phyloP scores from a whole-genome alignment of 1,140 invertebrate genomes.

The Pachypsylla venusta region DNA sequence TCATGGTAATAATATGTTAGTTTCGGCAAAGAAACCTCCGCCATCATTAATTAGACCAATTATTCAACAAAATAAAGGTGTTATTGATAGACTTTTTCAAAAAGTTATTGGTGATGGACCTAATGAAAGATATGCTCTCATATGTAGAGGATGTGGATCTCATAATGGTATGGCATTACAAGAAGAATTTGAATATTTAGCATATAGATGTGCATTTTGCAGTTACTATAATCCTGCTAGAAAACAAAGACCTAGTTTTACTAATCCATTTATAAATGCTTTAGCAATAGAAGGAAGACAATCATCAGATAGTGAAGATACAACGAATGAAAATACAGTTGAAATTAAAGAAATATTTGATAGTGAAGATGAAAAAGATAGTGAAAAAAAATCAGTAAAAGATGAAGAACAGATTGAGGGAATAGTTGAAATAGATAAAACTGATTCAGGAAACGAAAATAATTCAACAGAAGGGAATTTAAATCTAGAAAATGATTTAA shows the following conservation, averaged over 20 bases:
- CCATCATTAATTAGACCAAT: slow-evolving; percentile 37
- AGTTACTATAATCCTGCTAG: slow-evolving; percentile 62
- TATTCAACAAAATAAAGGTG: slow-evolving; percentile 42
- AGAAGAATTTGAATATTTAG: slow-evolving; percentile 92
- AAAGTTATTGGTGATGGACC: slow-evolving; percentile 92
- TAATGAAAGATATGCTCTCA: slow-evolving; percentile 82
- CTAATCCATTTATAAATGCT: no score
- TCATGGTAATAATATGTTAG: not conserved
- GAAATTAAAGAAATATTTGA: no score
- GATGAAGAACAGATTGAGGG: no score
- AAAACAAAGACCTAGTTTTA: slow-evolving; percentile 66
- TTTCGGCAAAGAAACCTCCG: slow-evolving; percentile 13
- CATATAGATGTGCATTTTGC: slow-evolving; percentile 81
- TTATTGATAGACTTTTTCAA: slow-evolving; percentile 79
- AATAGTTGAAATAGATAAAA: no score
- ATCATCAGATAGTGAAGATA: no score
- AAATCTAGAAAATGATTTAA: no score
- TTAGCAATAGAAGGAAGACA: no score
- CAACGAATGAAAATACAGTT: no score
- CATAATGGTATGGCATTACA: slow-evolving; percentile 96
- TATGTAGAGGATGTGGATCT: slow-evolving; percentile 74
- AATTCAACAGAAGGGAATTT: no score
- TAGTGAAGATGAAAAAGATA: no score
- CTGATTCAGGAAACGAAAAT: no score
- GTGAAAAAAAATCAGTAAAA: no score